Percentiles rank a stretch among this genome's conserved stretches.
Conservation (phyloP, 2,797 vertebrate genomes). For the Gymnothorax reevesii region DNA sequence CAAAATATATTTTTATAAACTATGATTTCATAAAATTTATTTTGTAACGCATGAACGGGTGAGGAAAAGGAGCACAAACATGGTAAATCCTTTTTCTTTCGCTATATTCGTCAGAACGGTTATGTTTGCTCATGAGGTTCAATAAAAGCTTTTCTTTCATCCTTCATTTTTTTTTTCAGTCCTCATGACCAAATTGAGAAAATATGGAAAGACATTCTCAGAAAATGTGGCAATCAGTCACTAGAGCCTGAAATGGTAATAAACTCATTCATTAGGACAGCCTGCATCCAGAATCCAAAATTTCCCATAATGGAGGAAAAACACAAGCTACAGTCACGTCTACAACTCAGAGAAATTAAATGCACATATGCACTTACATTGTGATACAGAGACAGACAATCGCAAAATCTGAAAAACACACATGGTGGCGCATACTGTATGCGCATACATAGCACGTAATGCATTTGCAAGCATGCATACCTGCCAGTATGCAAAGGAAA, state of each 20-base stretch:
- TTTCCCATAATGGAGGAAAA: background rate
- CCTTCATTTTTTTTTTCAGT: background rate
- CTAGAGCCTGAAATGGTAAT: background rate
- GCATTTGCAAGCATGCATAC: background rate
- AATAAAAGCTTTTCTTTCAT: constrained; percentile 4
- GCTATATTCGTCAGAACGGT: background rate
- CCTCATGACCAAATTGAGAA: background rate
- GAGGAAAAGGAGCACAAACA: background rate
- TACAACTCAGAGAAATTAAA: background rate
- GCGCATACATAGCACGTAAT: background rate
- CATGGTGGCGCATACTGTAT: background rate
- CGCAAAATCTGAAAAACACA: background rate
- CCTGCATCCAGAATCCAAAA: background rate
- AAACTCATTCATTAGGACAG: constrained; percentile 17
- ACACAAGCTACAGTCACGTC: background rate
- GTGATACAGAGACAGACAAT: background rate
- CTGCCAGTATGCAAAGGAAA: background rate
- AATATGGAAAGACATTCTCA: background rate
- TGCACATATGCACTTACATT: background rate
- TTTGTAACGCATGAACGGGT: background rate
- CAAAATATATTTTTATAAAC: background rate
- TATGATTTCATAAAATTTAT: background rate
- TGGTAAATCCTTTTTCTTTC: background rate
- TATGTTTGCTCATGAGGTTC: background rate
- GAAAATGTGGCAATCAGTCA: background rate